Evolutionary conservation across 2,888 invertebrate genomes (phyloP).

Genomic region (Phrixothrix hirtus): DNA sequence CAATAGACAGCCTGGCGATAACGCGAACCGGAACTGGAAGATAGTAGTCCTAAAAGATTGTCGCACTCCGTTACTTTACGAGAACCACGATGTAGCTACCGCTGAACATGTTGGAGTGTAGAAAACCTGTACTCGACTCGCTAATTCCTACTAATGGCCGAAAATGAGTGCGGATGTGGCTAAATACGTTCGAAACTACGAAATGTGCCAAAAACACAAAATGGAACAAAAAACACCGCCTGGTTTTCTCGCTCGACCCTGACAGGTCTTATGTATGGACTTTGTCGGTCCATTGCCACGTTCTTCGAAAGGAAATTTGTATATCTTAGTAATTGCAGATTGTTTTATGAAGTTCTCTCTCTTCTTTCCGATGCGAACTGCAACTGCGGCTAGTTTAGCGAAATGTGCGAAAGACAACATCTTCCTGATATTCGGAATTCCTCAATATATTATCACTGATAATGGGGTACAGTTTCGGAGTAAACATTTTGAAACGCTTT

Average conservation of each 20-base stretch:
- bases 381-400: slow-evolving; percentile 9
- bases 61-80: no score
- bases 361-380: slow-evolving; percentile 18
- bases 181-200: neutral
- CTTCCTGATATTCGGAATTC: slow-evolving; percentile 24
- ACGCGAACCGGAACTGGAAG: no score
- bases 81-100: no score
- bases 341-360: slow-evolving; percentile 32
- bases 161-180: neutral
- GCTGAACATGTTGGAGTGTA: neutral
- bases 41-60: no score
- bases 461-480: slow-evolving; percentile 25
- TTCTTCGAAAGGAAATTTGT: slow-evolving; percentile 16
- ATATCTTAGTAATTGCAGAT: slow-evolving; percentile 29
- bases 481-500: slow-evolving; percentile 5
- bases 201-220: neutral
- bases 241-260: slow-evolving; percentile 3
- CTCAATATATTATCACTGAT: slow-evolving; percentile 17
- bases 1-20: no score
- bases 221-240: neutral
- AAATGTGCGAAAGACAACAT: slow-evolving; percentile 21
- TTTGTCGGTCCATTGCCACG: slow-evolving; percentile 35
- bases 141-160: neutral
- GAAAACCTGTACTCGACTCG: neutral
- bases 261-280: slow-evolving; percentile 32